phyloP scores from a whole-genome alignment of 2,797 vertebrate species.

The Sebastes paucispinis region DNA sequence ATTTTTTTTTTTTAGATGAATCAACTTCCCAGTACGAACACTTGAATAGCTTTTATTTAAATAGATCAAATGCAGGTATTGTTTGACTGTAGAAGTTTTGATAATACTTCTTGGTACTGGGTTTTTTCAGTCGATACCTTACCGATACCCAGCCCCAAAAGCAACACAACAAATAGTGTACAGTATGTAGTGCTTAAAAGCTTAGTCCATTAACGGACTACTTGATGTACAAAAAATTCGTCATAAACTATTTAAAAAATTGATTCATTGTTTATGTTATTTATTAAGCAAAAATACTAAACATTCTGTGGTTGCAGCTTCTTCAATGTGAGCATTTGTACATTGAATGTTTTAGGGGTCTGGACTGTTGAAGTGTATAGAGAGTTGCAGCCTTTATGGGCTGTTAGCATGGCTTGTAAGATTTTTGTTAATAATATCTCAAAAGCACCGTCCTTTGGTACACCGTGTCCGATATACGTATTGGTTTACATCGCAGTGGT shows the following conservation, averaged over 20 bases:
- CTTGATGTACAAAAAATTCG: neutral
- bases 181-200: neutral
- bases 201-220: neutral
- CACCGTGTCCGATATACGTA: neutral
- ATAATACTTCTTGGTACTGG: no score
- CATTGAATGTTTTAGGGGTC: neutral
- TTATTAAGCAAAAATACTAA: neutral
- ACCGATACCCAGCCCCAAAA: neutral
- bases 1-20: no score
- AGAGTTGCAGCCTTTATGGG: neutral
- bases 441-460: neutral
- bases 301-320: neutral
- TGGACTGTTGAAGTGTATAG: neutral
- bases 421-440: neutral
- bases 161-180: neutral
- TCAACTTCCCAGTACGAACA: no score
- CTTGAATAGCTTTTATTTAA: no score
- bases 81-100: no score
- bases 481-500: conserved; percentile 19
- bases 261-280: neutral
- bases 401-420: neutral
- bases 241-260: neutral
- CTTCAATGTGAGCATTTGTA: neutral
- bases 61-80: no score
- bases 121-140: no score